phyloP scores from a whole-genome alignment of 2,888 invertebrate genomes.

The Synergus laeviventris region DNA sequence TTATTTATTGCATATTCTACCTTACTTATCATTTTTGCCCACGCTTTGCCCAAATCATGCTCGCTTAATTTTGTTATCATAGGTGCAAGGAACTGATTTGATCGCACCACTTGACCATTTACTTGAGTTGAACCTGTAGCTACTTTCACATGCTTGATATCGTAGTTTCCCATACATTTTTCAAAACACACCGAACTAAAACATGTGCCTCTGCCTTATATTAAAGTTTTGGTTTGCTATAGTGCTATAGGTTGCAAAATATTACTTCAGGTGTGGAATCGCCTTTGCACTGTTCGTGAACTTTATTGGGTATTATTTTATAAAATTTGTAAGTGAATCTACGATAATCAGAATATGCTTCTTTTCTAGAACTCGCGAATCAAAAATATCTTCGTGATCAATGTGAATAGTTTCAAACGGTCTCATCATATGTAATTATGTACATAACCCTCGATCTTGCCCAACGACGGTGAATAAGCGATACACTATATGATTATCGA shows the following conservation, averaged over 20 bases:
- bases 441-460: conserved; percentile 49
- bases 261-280: conserved; percentile 36
- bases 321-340: conserved; percentile 47
- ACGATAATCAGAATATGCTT: conserved; percentile 46
- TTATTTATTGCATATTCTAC: conserved; percentile 49
- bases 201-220: conserved; percentile 48
- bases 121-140: conserved; percentile 52
- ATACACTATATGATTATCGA: conserved; percentile 49
- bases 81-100: conserved; percentile 44
- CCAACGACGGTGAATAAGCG: conserved; percentile 44
- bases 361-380: conserved; percentile 13
- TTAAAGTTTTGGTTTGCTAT: conserved; percentile 42
- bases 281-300: conserved; percentile 43
- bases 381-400: conserved; percentile 47
- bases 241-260: conserved; percentile 41
- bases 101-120: conserved; percentile 53
- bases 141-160: conserved; percentile 43
- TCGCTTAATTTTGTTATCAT: conserved; percentile 39
- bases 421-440: conserved; percentile 6
- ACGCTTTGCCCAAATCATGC: conserved; percentile 31
- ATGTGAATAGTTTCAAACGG: conserved; percentile 51
- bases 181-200: conserved; percentile 50
- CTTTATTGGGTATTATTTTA: conserved; percentile 40
- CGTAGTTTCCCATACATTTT: conserved; percentile 43
- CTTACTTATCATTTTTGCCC: conserved; percentile 39